A percentile compares a stretch with the other conserved stretches of the same genome.
These are phyloP conservation scores for Leucoraja ocellata DNA, from an alignment of 2,797 vertebrate species.

Conservation along the genomic window DNA sequence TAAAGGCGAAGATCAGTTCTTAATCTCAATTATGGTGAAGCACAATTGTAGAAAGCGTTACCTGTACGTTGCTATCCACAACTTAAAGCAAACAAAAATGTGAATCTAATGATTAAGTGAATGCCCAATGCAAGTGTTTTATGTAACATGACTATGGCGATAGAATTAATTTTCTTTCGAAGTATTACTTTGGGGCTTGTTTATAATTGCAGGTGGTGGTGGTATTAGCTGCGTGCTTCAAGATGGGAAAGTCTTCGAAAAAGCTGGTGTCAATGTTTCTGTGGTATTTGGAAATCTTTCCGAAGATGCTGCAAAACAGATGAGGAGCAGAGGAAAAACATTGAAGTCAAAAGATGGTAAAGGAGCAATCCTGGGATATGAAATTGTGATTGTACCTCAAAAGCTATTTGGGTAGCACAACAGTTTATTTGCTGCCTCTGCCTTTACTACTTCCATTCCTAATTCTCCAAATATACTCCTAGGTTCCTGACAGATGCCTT, in stretches of 20 bases:
- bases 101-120: background rate
- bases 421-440: too few species aligned
- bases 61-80: background rate
- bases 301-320: conserved; percentile 82
- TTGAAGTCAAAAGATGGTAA: conserved; percentile 84
- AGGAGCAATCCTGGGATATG: background rate
- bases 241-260: conserved; percentile 87
- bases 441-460: too few species aligned
- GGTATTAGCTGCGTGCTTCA: conserved; percentile 94
- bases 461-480: too few species aligned
- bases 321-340: conserved; percentile 81
- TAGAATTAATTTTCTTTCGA: background rate
- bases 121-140: background rate
- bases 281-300: conserved; percentile 83
- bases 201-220: conserved; percentile 70
- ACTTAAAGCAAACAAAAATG: background rate
- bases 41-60: background rate
- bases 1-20: background rate
- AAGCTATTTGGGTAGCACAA: too few species aligned
- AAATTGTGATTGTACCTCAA: too few species aligned
- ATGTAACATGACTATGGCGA: too few species aligned
- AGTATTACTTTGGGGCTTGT: background rate
- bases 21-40: background rate
- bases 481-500: too few species aligned
- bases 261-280: conserved; percentile 92